A percentile compares a stretch with the other conserved stretches of the same genome.
Conservation (phyloP, 2,797 vertebrate genomes). For the Spinus pinus region DNA sequence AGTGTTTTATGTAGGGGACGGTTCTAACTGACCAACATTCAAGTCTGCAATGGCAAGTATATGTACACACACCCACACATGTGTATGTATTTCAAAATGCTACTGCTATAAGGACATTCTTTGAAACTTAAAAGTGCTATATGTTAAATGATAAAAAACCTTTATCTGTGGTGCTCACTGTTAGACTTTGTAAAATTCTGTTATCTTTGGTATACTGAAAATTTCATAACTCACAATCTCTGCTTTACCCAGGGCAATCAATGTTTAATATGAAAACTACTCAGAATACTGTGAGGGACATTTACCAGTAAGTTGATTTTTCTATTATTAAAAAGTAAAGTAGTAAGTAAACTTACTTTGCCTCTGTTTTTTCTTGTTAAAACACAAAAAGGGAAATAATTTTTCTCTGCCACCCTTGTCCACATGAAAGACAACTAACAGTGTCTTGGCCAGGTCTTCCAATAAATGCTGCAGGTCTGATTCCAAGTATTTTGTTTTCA, state of each 20-base stretch:
- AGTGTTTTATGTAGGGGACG: slow-evolving; percentile 63
- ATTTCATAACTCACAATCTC: neutral
- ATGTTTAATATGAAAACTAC: neutral
- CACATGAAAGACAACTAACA: neutral
- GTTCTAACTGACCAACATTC: slow-evolving; percentile 46
- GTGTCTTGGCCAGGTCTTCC: neutral
- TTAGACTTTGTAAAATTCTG: neutral
- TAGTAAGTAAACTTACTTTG: neutral
- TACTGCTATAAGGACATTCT: slow-evolving; percentile 30
- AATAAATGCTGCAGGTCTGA: neutral
- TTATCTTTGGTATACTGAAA: slow-evolving; percentile 71
- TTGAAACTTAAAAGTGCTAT: slow-evolving; percentile 48
- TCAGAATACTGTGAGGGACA: neutral
- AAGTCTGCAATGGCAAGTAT: slow-evolving; percentile 27
- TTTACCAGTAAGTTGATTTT: neutral
- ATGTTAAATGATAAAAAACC: slow-evolving; percentile 12
- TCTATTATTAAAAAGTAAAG: neutral
- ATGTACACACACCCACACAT: neutral
- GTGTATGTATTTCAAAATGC: neutral
- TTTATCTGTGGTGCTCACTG: neutral
- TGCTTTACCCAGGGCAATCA: neutral
- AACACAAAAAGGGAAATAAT: neutral
- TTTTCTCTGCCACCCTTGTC: neutral
- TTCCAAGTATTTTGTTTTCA: neutral
- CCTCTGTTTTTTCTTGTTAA: neutral